These are phyloP conservation scores for Hydropsyche tenuis DNA, from an alignment of 1,140 invertebrate genomes.

Conservation along the genomic window DNA sequence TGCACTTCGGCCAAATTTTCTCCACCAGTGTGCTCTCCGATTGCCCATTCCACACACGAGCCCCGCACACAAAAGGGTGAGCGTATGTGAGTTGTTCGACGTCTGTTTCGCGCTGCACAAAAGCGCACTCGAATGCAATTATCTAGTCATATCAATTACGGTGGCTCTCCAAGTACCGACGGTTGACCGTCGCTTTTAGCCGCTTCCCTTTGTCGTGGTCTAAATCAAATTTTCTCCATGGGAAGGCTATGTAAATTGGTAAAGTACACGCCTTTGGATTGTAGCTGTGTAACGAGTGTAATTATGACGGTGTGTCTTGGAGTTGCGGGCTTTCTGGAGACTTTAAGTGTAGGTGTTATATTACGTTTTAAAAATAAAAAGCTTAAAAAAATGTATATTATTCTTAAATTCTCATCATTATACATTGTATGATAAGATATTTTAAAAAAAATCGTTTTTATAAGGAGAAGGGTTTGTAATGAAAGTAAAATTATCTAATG, in stretches of 20 bases:
- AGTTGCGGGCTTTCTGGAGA: too few species aligned
- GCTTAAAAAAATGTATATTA: neutral
- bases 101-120: neutral
- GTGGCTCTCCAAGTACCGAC: neutral
- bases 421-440: neutral
- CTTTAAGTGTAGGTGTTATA: too few species aligned
- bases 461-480: too few species aligned
- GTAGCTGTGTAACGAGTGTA: too few species aligned
- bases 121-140: neutral
- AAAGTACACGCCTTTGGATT: too few species aligned
- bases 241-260: neutral
- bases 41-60: too few species aligned
- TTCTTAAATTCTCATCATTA: neutral
- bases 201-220: neutral
- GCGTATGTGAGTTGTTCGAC: neutral
- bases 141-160: slow-evolving; percentile 5
- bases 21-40: too few species aligned
- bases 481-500: too few species aligned
- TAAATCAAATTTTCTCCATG: neutral
- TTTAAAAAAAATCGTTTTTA: too few species aligned
- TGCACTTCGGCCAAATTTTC: too few species aligned
- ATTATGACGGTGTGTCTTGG: too few species aligned
- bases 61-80: too few species aligned
- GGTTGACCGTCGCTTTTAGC: neutral
- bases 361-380: neutral